A percentile compares a stretch with the other conserved stretches of the same genome.
phyloP scores from a whole-genome alignment of 2,113 vertebrate genomes.

The Tylochromis polylepis region DNA sequence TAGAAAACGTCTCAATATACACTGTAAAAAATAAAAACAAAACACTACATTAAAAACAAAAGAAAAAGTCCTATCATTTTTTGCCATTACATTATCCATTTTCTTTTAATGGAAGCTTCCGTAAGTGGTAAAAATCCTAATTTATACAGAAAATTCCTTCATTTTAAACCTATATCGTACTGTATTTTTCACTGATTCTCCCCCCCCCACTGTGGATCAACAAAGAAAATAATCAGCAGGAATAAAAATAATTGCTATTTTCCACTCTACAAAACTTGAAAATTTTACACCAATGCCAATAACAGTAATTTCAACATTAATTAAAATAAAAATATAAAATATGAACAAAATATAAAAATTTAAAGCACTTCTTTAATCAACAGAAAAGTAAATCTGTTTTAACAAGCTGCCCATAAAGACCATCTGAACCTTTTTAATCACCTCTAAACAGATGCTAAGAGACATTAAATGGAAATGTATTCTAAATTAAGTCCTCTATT shows the following conservation, averaged over 20 bases:
- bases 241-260: not conserved
- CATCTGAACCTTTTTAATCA: constrained; percentile 19
- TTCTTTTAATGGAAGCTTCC: not conserved
- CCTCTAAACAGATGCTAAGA: not conserved
- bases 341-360: not conserved
- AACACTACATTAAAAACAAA: not conserved
- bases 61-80: too few species aligned
- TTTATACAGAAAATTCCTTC: too few species aligned
- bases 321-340: not conserved
- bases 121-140: rapidly evolving
- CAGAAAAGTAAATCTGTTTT: not conserved
- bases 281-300: not conserved
- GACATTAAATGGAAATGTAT: constrained; percentile 42
- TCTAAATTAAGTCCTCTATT: not conserved
- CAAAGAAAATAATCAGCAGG: not conserved
- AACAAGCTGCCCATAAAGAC: not conserved
- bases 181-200: too few species aligned
- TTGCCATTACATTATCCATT: not conserved
- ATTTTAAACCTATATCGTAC: too few species aligned
- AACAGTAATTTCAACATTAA: not conserved
- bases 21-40: not conserved
- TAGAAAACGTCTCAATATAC: not conserved
- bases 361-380: not conserved
- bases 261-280: not conserved
- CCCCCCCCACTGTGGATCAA: not conserved